phyloP scores from a whole-genome alignment of 2,797 vertebrate genomes.

The Carapus acus region DNA sequence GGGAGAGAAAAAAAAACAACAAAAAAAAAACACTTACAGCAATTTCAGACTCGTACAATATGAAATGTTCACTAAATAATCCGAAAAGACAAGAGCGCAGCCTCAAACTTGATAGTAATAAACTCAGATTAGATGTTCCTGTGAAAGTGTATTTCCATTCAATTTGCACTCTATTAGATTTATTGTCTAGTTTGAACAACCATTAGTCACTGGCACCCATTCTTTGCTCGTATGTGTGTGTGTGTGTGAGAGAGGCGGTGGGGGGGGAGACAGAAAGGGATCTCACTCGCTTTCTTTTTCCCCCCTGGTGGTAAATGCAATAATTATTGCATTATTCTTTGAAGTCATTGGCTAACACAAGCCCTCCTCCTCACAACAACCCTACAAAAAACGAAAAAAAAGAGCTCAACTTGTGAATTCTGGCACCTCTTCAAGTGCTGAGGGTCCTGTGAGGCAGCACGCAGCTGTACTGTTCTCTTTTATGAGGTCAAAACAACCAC shows the following conservation, averaged over 20 bases:
- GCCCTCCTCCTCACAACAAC: conserved; percentile 50
- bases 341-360: conserved; percentile 61
- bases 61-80: conserved; percentile 41
- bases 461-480: conserved; percentile 46
- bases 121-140: conserved; percentile 55
- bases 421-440: conserved; percentile 49
- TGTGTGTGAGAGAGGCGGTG: conserved; percentile 11
- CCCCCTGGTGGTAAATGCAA: conserved; percentile 64
- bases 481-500: conserved; percentile 51
- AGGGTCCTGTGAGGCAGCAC: conserved; percentile 52
- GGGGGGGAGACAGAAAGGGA: too few relatives aligned
- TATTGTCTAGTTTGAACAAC: conserved; percentile 64
- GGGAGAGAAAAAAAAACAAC: too few relatives aligned
- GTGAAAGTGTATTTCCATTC: conserved; percentile 59
- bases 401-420: conserved; percentile 53
- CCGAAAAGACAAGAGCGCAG: conserved; percentile 34
- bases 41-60: conserved; percentile 38
- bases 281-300: conserved; percentile 31
- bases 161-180: conserved; percentile 63
- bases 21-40: conserved; percentile 17
- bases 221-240: conserved; percentile 12
- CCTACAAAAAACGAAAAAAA: too few relatives aligned
- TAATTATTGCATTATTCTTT: conserved; percentile 71
- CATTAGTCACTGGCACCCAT: conserved; percentile 37
- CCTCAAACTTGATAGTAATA: conserved; percentile 53